Conservation (phyloP, 2,797 vertebrate species). For the Botia kubotai region DNA sequence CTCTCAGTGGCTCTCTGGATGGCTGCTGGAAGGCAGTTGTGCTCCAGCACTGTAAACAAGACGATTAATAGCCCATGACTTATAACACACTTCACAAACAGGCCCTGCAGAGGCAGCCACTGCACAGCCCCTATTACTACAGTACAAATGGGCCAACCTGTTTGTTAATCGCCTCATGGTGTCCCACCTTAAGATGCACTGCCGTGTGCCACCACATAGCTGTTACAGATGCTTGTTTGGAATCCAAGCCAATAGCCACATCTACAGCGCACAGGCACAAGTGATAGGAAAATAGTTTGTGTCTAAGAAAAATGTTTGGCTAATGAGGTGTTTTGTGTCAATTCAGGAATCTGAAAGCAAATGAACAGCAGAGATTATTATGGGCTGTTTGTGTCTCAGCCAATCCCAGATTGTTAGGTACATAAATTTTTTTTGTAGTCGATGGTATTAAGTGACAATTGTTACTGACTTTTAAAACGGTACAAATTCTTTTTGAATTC, state of each 20-base stretch:
- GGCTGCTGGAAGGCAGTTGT: constrained; percentile 70
- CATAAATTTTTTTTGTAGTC: background rate
- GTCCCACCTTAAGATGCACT: constrained; percentile 2
- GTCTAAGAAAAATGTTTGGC: background rate
- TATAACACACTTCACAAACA: constrained; percentile 76
- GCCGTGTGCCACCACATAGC: constrained; percentile 4
- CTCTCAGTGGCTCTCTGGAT: constrained; percentile 70
- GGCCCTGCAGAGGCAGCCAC: constrained; percentile 60
- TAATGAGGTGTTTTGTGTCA: constrained; percentile 15
- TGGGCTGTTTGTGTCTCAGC: background rate
- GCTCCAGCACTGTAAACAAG: constrained; percentile 80
- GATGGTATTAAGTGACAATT: background rate
- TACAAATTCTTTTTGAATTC: background rate
- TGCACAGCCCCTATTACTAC: constrained; percentile 60
- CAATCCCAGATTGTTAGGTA: background rate
- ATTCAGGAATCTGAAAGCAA: constrained; percentile 7
- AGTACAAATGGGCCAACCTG: constrained; percentile 60
- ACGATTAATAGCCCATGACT: constrained; percentile 81
- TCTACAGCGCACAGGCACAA: background rate
- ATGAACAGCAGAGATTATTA: constrained; percentile 7
- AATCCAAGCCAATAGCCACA: background rate
- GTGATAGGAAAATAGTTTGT: background rate
- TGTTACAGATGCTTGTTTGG: background rate
- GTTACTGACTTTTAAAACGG: background rate
- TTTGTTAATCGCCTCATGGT: constrained; percentile 61